phyloP scores from a whole-genome alignment of 2,797 vertebrate species.

The Schizopygopsis pylzovi region DNA sequence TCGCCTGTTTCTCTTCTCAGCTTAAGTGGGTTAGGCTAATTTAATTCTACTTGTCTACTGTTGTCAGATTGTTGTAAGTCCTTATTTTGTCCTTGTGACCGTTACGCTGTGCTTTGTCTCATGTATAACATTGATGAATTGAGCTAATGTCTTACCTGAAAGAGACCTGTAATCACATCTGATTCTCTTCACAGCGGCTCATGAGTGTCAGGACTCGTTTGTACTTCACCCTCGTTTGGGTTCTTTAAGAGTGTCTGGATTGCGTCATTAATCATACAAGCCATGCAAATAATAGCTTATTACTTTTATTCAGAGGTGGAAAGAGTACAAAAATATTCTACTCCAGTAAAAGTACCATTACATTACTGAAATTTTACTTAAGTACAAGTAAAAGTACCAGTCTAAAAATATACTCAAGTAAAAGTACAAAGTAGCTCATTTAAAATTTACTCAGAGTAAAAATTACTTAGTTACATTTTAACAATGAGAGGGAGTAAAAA shows the following conservation, averaged over 20 bases:
- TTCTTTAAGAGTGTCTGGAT: background rate
- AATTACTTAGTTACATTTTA: too few relatives aligned
- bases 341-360: too few relatives aligned
- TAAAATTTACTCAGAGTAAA: too few relatives aligned
- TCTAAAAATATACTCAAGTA: too few relatives aligned
- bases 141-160: background rate
- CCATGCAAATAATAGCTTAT: background rate
- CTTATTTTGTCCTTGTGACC: conserved; percentile 25
- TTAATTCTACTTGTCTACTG: conserved; percentile 19
- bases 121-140: background rate
- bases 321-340: too few relatives aligned
- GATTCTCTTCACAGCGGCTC: background rate
- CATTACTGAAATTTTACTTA: too few relatives aligned
- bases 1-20: conserved; percentile 10
- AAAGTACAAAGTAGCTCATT: too few relatives aligned
- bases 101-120: background rate
- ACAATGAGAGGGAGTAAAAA: too few relatives aligned
- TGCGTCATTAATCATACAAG: background rate
- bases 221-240: background rate
- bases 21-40: conserved; percentile 33
- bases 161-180: background rate
- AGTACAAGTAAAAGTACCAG: too few relatives aligned
- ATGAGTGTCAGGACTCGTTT: background rate
- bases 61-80: conserved; percentile 8
- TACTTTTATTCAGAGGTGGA: too few relatives aligned